Base-by-base conservation (phyloP, 1,140 invertebrate species). In the Drosophila fuyamai region DNA sequence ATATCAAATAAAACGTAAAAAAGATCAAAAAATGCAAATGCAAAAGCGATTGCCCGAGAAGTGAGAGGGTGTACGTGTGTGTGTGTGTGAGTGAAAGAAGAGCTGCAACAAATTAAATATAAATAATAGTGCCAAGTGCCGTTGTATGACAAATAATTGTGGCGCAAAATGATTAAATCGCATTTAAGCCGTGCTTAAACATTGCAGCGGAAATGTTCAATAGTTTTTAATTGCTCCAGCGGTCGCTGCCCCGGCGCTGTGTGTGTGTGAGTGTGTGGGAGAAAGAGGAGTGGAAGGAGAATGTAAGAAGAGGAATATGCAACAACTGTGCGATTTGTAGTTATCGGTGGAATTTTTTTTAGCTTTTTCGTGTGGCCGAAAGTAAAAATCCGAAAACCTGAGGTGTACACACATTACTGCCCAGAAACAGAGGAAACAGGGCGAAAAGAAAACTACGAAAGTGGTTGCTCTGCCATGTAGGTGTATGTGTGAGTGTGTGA, bases 391-490 rank as follows among this genome's bases (percentile, higher is more conserved):
- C 62, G 62, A 71, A 76, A 85, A 54, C 75, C 53, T 70, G 66
- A 74, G 71, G 70, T 85, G 61, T 79, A 75, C 67, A 75, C 73
- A 84, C 63, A 81, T 63, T 72, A 78, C 53, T 81, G 53, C 56
- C 72, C 62, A 82, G 81, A 88, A 88, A 88, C 81, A 51, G 41
- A 76, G 72, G 59, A 71, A 76, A 76, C 62, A 55, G 73, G 72
- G 73, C 54, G 61, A 82, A 82, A 82, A 80, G 81, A 85, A 85
- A 85, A 73, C 75, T 88, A 85, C 58, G 83, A 85, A 85, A 88
- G 83, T 88, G 83, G 83, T 88, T 88, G 83, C 84, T 88, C 59
- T 60, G 60, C 60, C 56, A 60, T 60, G 75, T 74, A 82, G 71
- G 57, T 82, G 67, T 70, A 56, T 65, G 59, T 56, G 44, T 62